phyloP scores from a whole-genome alignment of 2,797 vertebrate genomes.

The Streptopelia turtur region DNA sequence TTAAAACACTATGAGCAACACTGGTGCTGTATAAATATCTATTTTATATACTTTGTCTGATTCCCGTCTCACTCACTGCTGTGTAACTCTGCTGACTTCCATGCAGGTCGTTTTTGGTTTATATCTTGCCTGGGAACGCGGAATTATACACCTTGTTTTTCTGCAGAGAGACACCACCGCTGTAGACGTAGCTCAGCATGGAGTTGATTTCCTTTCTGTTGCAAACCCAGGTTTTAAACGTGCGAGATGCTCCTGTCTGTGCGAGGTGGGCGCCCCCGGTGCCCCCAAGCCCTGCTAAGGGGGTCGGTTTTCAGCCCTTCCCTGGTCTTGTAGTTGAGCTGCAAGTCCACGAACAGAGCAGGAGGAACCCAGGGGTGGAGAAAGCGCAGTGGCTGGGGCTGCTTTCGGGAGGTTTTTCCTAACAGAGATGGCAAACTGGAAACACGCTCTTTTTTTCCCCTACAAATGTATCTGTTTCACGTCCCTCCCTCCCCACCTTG shows the following conservation, averaged over 20 bases:
- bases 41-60: conserved; percentile 59
- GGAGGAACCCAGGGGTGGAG: neutral
- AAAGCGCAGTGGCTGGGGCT: rapidly evolving
- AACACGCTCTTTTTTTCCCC: rapidly evolving
- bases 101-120: neutral
- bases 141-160: neutral
- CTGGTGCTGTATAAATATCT: conserved; percentile 39
- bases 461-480: rapidly evolving
- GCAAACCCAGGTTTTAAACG: rapidly evolving
- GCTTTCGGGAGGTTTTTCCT: neutral
- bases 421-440: neutral
- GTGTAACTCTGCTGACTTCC: neutral
- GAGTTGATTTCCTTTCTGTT: neutral
- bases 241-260: rapidly evolving
- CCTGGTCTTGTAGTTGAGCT: neutral
- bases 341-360: neutral
- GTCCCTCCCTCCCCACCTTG: neutral
- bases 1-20: conserved; percentile 45
- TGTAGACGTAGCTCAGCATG: rapidly evolving
- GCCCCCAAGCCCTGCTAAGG: rapidly evolving
- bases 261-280: neutral
- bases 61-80: neutral
- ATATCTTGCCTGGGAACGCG: neutral
- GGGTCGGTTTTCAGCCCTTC: neutral
- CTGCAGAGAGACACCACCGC: neutral